Evolutionary conservation across 1,140 invertebrate species (phyloP), one percentile per base, ranked within the genome.

Genomic region (Riptortus pedestris): DNA sequence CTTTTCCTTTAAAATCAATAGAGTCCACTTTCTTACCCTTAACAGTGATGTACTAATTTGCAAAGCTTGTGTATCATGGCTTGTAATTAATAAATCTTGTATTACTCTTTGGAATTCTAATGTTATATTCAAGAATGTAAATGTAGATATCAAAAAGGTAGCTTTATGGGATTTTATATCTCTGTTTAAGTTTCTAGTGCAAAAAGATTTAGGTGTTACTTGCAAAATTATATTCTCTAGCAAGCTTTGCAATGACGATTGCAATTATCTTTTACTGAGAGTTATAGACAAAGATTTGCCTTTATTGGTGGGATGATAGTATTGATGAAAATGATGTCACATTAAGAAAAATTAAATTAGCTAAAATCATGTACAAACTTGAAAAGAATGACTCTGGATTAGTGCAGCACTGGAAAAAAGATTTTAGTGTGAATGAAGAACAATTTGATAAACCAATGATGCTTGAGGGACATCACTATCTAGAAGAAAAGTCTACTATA

Each of bases 91-190:
- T 26, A 24, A 24, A 45, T 24, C 18, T 61, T 3, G 7, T 4
- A 24, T 45, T 27, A 26, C 27, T 4, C n/a, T 61, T 18, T 61
- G 60, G 60, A 61, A 43, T 38, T 61, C 60, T 12, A 26, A 33
- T 16, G 38, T 61, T 2, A 16, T 20, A 12, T 61, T 61, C 26
- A 28, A 61, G 2, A 43, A 29, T 26, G 18, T 2, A 11, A 24
- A 47, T 9, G n/a, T 18, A 22, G 24, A 9, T 22, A 5, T 51
- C 22, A 51, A 1, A 57, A 26, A 4, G n/a, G 28, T n/a, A 24
- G 52, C 38, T 12, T 5, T 57, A 14, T 11, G 0, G n/a, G 60
- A 61, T 61, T 61, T 61, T 18, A n/a, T 61, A 16, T 5, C 20
- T 16, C 1, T 61, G 20, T 24, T 61, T 24, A 61, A 48, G 4